Evolutionary conservation across 2,113 vertebrate genomes (phyloP).

Genomic region (Lophura nycthemera): DNA sequence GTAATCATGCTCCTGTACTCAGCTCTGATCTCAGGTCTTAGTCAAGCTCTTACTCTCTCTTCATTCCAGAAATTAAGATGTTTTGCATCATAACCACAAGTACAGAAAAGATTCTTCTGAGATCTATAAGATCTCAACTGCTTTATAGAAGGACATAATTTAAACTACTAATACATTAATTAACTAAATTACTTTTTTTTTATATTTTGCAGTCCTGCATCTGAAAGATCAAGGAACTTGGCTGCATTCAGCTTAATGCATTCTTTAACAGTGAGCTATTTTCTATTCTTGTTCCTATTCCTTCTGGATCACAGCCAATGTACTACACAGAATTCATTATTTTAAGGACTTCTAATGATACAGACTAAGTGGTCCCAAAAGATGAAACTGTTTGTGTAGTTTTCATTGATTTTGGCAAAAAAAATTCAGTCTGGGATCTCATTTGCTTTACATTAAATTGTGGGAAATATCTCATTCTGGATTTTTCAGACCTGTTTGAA

Average conservation of each 20-base stretch:
- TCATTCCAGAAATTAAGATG: not conserved
- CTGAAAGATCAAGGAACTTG: constrained; percentile 29
- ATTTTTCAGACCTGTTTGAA: constrained; percentile 11
- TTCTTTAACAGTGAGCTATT: constrained; percentile 30
- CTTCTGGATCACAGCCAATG: constrained; percentile 1
- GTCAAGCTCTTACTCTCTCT: not conserved
- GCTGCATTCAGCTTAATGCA: constrained; percentile 20
- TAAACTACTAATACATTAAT: constrained; percentile 41
- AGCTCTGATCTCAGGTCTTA: not conserved
- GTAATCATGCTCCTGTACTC: too few species aligned
- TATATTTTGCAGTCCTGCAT: not conserved
- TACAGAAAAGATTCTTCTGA: not conserved
- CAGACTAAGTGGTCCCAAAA: constrained; percentile 36
- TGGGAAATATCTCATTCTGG: not conserved
- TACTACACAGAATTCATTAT: constrained; percentile 32
- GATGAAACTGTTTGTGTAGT: not conserved
- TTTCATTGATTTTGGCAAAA: constrained; percentile 6
- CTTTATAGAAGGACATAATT: constrained; percentile 16
- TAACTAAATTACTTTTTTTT: constrained; percentile 52
- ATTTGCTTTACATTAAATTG: constrained; percentile 28
- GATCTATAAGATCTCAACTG: not conserved
- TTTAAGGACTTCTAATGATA: constrained; percentile 42
- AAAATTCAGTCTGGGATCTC: not conserved
- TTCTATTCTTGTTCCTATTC: not conserved
- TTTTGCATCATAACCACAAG: not conserved